Base-by-base conservation (phyloP, 2,888 invertebrate genomes). In the Tortricodes alternella region DNA sequence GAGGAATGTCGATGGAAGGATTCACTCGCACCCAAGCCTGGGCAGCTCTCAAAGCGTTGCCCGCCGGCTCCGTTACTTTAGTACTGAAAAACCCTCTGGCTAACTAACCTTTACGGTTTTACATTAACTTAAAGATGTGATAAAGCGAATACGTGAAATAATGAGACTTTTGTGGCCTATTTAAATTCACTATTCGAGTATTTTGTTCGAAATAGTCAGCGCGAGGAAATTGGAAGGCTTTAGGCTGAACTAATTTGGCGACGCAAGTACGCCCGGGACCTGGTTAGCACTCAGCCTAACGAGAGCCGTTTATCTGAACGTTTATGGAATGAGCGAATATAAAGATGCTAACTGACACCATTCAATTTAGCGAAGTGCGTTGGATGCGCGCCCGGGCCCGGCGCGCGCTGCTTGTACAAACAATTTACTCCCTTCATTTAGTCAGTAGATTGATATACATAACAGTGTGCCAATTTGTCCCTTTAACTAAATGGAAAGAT, bases 1-100 rank as follows among this genome's bases (percentile, higher is more conserved):
- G 97, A 70, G 95, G 95, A 49, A 93, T 93, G 63, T 94, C 96
- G 67, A 95, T 97, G 74, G 94, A 94, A 62, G 93, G 93, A 59
- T 95, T 97, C 93, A 95, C 97, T n/a, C 94, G 98, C 71, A 97
- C 97, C 66, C 97, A 98, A 87, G 98, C 97, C 50, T 98, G 98
- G 98, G 96, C 96, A 66, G 93, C 96, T 60, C 95, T 98, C 91
- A 98, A 98, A 85, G 95, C 96, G 71, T 85, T 98, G 64, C 95
- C 96, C 50, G 94, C 96, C 76, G 98, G 98, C 53, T 94, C 94
- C 74, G 95, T 97, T 62, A 92, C 92, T 62, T 88, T 96, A 58
- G 80, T 89, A 55, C 80, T 91, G 59, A 82, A 78, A 66, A 89
- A 89, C 68, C 87, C 89, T 65, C 21, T 39, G 39, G 29, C 48